Evolutionary conservation across 2,888 invertebrate species (phyloP).

Genomic region (Conops quadrifasciatus): DNA sequence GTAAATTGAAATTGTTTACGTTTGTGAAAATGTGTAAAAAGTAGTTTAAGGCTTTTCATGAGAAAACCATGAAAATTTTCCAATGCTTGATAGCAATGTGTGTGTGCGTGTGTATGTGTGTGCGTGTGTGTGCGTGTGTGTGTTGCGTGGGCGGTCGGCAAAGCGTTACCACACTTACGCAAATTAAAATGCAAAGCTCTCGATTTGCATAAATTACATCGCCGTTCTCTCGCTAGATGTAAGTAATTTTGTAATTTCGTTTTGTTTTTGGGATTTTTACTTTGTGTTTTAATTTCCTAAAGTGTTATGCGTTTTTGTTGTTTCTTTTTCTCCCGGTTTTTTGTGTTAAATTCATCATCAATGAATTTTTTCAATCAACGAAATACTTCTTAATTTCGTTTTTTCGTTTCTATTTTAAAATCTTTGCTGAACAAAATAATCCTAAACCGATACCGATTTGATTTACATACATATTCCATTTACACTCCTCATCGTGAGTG

Average conservation of each 20-base stretch:
- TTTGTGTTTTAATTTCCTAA: neutral
- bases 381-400: too few species aligned
- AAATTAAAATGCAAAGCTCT: constrained; percentile 29
- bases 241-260: constrained; percentile 2
- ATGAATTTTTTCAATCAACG: too few species aligned
- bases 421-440: too few species aligned
- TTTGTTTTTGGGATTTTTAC: neutral
- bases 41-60: neutral
- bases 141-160: too few species aligned
- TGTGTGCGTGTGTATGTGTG: neutral
- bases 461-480: too few species aligned
- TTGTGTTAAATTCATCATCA: neutral
- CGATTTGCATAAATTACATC: constrained; percentile 31
- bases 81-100: neutral
- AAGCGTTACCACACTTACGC: constrained; percentile 29
- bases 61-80: constrained; percentile 20
- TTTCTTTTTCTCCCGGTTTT: neutral
- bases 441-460: too few species aligned
- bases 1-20: constrained; percentile 34
- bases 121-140: neutral
- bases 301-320: neutral
- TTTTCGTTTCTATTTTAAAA: too few species aligned
- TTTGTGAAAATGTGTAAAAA: constrained; percentile 21
- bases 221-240: neutral
- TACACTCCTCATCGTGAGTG: too few species aligned